These are phyloP conservation scores for Pseudomugil gertrudae DNA, from an alignment of 2,797 vertebrate genomes.

Conservation along the genomic window DNA sequence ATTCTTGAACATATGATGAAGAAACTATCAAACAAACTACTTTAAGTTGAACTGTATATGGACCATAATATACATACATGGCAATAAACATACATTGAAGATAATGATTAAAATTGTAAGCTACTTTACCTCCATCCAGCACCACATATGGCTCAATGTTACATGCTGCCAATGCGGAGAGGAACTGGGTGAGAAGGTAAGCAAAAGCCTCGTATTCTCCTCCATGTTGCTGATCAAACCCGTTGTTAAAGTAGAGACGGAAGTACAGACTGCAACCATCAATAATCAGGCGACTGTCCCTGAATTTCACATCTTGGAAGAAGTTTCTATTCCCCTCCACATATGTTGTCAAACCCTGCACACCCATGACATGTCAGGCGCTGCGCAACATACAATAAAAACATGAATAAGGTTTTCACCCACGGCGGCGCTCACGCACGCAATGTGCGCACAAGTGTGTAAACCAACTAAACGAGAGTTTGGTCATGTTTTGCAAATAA, in stretches of 20 bases:
- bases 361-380: slow-evolving; percentile 81
- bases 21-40: neutral
- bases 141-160: slow-evolving; percentile 87
- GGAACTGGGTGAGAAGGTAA: slow-evolving; percentile 79
- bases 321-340: slow-evolving; percentile 86
- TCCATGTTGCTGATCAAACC: slow-evolving; percentile 85
- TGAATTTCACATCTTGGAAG: slow-evolving; percentile 85
- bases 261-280: slow-evolving; percentile 93
- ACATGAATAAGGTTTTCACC: neutral
- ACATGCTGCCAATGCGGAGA: slow-evolving; percentile 84
- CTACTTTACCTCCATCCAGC: slow-evolving; percentile 86
- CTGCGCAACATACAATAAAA: slow-evolving; percentile 8
- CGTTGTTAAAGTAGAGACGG: slow-evolving; percentile 84
- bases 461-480: no score
- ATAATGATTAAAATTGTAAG: neutral
- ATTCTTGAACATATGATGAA: neutral
- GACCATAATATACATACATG: neutral
- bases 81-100: neutral
- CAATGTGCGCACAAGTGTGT: neutral
- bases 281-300: slow-evolving; percentile 87
- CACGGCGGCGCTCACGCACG: neutral
- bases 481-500: neutral
- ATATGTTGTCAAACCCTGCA: slow-evolving; percentile 88
- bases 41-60: neutral
- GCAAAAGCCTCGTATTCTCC: slow-evolving; percentile 90